phyloP scores from a whole-genome alignment of 2,797 vertebrate genomes.

The Pteronotus mesoamericanus region DNA sequence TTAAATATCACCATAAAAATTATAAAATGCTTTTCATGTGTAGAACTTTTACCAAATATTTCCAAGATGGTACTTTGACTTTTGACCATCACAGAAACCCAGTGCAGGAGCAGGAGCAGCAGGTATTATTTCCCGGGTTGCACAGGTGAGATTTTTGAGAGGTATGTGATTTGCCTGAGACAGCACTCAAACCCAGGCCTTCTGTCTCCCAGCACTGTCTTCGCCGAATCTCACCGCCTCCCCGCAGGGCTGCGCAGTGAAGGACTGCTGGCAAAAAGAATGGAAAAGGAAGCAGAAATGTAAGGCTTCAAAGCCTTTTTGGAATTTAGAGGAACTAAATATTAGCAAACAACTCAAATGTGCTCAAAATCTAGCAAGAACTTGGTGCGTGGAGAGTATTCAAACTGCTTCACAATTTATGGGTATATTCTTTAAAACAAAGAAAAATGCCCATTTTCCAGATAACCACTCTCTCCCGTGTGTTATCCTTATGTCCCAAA shows the following conservation, averaged over 20 bases:
- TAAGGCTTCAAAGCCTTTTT: background rate
- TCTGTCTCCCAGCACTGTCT: background rate
- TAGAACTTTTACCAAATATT: background rate
- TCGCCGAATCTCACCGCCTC: background rate
- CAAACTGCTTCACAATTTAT: background rate
- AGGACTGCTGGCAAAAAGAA: background rate
- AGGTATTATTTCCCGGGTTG: background rate
- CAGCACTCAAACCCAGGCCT: background rate
- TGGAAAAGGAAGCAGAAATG: background rate
- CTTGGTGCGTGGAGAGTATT: background rate
- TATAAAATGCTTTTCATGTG: background rate
- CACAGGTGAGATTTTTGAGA: background rate
- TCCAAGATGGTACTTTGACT: background rate
- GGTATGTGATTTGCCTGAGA: background rate
- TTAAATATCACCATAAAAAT: background rate
- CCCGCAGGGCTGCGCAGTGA: background rate
- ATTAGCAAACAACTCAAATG: background rate
- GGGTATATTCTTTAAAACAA: background rate
- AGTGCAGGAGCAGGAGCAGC: background rate
- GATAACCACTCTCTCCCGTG: background rate
- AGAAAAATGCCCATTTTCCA: background rate
- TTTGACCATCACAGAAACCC: background rate
- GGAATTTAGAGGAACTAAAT: background rate
- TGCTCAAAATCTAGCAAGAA: background rate
- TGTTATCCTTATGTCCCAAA: background rate